Base-by-base conservation (phyloP, 2,797 vertebrate genomes). In the Periophthalmus magnuspinnatus region DNA sequence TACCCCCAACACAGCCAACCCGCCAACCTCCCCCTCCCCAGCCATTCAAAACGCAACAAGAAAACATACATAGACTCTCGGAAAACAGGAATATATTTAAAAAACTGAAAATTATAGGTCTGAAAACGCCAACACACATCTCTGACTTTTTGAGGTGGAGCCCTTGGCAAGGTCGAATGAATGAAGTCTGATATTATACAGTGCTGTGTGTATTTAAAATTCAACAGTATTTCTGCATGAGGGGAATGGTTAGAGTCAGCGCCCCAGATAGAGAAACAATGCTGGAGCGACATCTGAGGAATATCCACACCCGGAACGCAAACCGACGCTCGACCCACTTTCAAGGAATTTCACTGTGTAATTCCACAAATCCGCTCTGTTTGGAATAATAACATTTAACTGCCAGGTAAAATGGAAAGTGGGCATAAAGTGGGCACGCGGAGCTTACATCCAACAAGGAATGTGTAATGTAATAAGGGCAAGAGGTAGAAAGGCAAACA, bases 111-210 rank as follows among this genome's bases (percentile, higher is more conserved):
- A 87, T 77, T 79, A 70, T 83, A 77, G 81, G 76, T 88, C 83
- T 85, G 75, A 77, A 81, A 88, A 88, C 74, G 56, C 80, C 85
- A 88, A 88, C 88, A 84, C 86, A 86, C 75, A 79, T 85, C 81
- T 88, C 81, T 19, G 24, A 48, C 54, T 84, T 47, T 81, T 76
- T 82, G 80, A 89, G 85, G 86, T 76, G 34, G 73, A 85, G 87
- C 88, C 75, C 58, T 61, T 57, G 85, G 90, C 88, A 89, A 88
- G 84, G 88, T 89, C 72, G 66, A 24, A 2, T 71, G 71, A 82
- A 69, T 59, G 76, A 79, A 84, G 85, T 69, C 48, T 66, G 75
- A 83, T 79, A 79, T 76, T 83, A 70, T 68, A 60, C 47, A 8
- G 19, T 41, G 17, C 58, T 36, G 17, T n/a, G 17, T 68, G 71